Evolutionary conservation across 2,888 invertebrate genomes (phyloP).

Genomic region (Orchestes rusci): DNA sequence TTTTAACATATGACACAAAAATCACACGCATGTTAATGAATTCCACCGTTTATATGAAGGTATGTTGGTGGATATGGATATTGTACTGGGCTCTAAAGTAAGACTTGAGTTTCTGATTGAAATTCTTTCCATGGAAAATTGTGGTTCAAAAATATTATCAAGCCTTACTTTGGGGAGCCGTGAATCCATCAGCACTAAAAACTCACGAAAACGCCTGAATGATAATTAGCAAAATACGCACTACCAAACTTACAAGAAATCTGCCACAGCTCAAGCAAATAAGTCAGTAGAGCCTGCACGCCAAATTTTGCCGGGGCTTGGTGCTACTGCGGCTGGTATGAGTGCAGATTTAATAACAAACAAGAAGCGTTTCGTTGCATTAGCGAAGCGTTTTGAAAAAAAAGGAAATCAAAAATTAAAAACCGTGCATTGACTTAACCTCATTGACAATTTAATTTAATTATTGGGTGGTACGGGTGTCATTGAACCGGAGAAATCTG

Average conservation of each 20-base stretch:
- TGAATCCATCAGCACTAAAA: no score
- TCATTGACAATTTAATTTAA: constrained; percentile 33
- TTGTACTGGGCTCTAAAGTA: no score
- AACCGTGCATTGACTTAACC: constrained; percentile 40
- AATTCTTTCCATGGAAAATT: no score
- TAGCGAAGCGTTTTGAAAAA: constrained; percentile 38
- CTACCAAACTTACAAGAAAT: no score
- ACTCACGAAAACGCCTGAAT: no score
- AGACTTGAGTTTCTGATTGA: no score
- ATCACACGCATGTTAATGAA: constrained; percentile 8
- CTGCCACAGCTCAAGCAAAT: constrained; percentile 38
- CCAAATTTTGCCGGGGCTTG: constrained; percentile 43
- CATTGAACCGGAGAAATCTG: constrained; percentile 46
- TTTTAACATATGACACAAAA: constrained; percentile 8
- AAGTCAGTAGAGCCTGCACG: constrained; percentile 43
- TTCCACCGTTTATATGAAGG: no score
- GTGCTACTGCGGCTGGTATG: constrained; percentile 36
- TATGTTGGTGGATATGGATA: no score
- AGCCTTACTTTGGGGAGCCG: no score
- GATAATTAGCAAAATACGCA: no score
- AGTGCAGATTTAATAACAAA: not conserved
- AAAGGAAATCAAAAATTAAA: constrained; percentile 31
- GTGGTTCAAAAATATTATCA: no score
- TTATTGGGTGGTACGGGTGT: constrained; percentile 42
- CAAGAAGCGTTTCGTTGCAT: constrained; percentile 8